Evolutionary conservation across 1,140 invertebrate species (phyloP).

Genomic region (Camponotus floridanus): DNA sequence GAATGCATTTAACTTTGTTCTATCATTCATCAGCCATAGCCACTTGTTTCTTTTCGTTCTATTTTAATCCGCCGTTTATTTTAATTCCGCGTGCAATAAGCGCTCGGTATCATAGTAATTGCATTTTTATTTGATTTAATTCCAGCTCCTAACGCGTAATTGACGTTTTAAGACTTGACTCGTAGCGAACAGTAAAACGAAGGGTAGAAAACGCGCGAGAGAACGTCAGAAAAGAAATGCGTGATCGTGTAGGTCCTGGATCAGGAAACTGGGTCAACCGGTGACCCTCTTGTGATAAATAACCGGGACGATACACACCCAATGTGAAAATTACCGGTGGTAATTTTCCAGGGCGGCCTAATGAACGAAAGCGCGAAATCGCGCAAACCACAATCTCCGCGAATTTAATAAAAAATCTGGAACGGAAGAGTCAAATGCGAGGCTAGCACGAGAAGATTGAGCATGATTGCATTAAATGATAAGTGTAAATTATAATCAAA

Average conservation of each 20-base stretch:
- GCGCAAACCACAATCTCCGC: background rate
- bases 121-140: slow-evolving; percentile 59
- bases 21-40: background rate
- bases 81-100: slow-evolving; percentile 13
- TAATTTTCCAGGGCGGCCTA: slow-evolving; percentile 50
- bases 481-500: background rate
- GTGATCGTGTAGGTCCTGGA: slow-evolving; percentile 60
- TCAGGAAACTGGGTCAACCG: slow-evolving; percentile 82
- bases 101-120: slow-evolving; percentile 41
- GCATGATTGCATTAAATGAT: background rate
- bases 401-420: slow-evolving; percentile 12
- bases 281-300: slow-evolving; percentile 79
- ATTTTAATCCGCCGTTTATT: slow-evolving; percentile 1
- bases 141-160: slow-evolving; percentile 20
- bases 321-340: slow-evolving; percentile 48
- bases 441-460: background rate
- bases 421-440: background rate
- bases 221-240: slow-evolving; percentile 33
- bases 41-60: slow-evolving; percentile 12
- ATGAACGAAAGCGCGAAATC: slow-evolving; percentile 23
- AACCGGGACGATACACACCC: slow-evolving; percentile 54
- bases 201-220: background rate
- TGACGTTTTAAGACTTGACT: slow-evolving; percentile 37
- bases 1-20: background rate
- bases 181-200: background rate